phyloP scores from a whole-genome alignment of 2,888 invertebrate genomes.

The Drosophila hamatofila region DNA sequence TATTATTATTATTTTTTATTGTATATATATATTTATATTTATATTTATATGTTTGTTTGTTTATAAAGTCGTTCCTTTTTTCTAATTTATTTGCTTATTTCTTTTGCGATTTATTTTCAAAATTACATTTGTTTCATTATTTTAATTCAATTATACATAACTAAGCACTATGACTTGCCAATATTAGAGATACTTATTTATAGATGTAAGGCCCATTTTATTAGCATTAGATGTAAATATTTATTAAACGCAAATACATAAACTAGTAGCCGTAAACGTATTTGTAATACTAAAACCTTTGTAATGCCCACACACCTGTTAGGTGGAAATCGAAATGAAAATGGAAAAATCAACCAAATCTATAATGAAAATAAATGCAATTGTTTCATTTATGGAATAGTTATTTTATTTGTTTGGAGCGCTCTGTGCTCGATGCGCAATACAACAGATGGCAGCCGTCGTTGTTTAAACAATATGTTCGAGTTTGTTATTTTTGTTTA shows the following conservation, averaged over 20 bases:
- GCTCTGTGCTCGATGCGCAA: constrained; percentile 40
- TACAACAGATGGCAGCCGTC: constrained; percentile 54
- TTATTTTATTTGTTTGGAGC: constrained; percentile 47
- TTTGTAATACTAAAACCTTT: constrained; percentile 32
- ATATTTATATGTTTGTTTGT: neutral
- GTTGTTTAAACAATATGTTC: constrained; percentile 46
- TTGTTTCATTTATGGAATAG: constrained; percentile 39
- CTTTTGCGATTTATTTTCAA: constrained; percentile 1
- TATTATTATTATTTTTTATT: constrained; percentile 18
- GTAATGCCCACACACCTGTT: constrained; percentile 33
- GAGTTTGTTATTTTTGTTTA: neutral
- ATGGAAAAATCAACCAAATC: constrained; percentile 27
- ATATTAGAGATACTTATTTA: constrained; percentile 24
- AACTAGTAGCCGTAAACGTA: constrained; percentile 24
- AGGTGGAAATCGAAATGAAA: constrained; percentile 32
- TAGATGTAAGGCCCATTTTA: constrained; percentile 18
- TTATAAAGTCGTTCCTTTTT: constrained; percentile 14
- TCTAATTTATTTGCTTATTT: neutral
- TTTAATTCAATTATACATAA: neutral
- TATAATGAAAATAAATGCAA: constrained; percentile 33
- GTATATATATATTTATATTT: neutral
- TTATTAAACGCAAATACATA: constrained; percentile 19
- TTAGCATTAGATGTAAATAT: constrained; percentile 44
- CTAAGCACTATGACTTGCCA: constrained; percentile 22
- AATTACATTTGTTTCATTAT: neutral